Percentiles rank a stretch among this genome's conserved stretches.
phyloP scores from a whole-genome alignment of 2,888 invertebrate genomes.

The Carpatolechia fugitivella region DNA sequence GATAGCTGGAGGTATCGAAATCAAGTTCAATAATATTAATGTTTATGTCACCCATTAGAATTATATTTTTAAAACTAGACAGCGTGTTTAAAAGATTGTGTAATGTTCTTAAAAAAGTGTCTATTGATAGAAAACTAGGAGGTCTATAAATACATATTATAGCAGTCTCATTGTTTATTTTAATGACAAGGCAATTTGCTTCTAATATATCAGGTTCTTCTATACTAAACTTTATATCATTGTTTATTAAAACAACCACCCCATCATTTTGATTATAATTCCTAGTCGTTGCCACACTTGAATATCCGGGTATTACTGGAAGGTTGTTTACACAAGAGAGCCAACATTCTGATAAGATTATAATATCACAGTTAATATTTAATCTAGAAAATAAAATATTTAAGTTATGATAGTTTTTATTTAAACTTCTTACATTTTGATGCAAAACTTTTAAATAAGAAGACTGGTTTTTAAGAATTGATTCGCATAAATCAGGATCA shows the following conservation, averaged over 20 bases:
- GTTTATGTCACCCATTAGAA: too few species aligned
- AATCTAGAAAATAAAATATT: too few species aligned
- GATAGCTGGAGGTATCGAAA: background rate
- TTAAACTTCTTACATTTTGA: too few species aligned
- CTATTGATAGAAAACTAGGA: background rate
- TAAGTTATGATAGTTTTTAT: too few species aligned
- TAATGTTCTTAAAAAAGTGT: constrained; percentile 7
- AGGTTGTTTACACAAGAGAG: background rate
- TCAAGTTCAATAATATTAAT: background rate
- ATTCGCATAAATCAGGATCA: too few species aligned
- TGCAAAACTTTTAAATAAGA: too few species aligned
- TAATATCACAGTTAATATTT: too few species aligned
- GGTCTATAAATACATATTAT: constrained; percentile 11
- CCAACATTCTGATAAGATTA: constrained; percentile 13
- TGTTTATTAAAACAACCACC: too few species aligned
- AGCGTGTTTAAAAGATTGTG: background rate
- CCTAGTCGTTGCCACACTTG: background rate
- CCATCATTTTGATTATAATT: too few species aligned
- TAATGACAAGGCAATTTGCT: constrained; percentile 13
- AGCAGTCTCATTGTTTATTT: constrained; percentile 7
- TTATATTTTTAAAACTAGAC: constrained; percentile 9
- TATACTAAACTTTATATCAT: background rate
- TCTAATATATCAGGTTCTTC: constrained; percentile 10
- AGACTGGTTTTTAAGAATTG: too few species aligned
- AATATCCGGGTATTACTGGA: background rate